Evolutionary conservation across 2,797 vertebrate species (phyloP).

Genomic region (Scolopax rusticola): DNA sequence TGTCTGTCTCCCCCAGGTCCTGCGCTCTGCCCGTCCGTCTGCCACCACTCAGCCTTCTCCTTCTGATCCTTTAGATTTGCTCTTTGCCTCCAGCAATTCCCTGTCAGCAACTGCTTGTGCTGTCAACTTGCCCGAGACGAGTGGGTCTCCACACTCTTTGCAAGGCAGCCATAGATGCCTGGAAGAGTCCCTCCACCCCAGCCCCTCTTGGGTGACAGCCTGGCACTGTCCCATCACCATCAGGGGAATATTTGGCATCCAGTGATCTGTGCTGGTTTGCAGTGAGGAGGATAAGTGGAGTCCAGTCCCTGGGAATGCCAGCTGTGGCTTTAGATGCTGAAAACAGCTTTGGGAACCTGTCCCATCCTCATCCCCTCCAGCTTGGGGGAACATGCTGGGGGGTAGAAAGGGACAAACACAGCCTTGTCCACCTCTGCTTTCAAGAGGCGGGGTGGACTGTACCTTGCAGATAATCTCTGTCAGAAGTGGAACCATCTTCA

Average conservation of each 20-base stretch:
- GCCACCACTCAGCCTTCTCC: neutral
- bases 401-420: neutral
- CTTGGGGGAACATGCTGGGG: neutral
- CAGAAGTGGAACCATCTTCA: neutral
- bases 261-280: neutral
- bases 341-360: neutral
- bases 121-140: neutral
- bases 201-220: neutral
- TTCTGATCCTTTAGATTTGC: neutral
- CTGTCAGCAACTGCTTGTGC: neutral
- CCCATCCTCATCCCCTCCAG: neutral
- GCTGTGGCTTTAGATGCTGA: neutral
- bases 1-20: neutral
- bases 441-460: neutral
- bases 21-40: neutral
- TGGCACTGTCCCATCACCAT: neutral
- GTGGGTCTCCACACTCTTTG: rapidly evolving
- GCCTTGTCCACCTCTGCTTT: neutral
- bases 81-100: neutral
- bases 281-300: neutral
- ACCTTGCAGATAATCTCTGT: neutral
- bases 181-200: neutral
- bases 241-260: neutral
- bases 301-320: neutral
- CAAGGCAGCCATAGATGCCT: neutral